Base-by-base conservation (phyloP, 2,797 vertebrate species). In the Neosilurus mollespiculum region DNA sequence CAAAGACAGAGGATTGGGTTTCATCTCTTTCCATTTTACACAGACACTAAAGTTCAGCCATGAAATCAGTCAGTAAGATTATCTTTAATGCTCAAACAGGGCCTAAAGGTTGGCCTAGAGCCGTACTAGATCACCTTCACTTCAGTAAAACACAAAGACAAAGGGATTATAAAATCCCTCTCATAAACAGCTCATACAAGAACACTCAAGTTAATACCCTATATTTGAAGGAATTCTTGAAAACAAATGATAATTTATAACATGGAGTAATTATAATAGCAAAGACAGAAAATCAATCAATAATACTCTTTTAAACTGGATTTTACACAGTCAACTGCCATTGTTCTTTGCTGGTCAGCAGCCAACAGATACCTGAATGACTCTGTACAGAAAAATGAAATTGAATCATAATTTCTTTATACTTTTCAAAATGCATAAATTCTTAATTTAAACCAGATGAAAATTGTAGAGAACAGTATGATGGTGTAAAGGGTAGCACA, bases 1-100 rank as follows among this genome's bases (percentile, higher is more conserved):
- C 91, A 93, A 90, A 92, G 91, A 90, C 89, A 89, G 61, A 90
- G 72, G 91, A 90, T 93, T 93, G 89, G 87, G 86, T 93, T 93
- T 92, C 87, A 89, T 84, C 54, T 80, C 65, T 81, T 62, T 65
- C 73, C 76, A 69, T 72, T 83, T 87, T 88, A 88, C 84, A 85
- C 81, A 84, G 84, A 86, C 85, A 75, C 72, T 82, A 84, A 87
- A 86, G 67, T 85, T 81, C 71, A 81, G 80, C 81, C 84, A 83
- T 79, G 76, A 87, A 87, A 87, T 83, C 82, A 70, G 83, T 58
- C 67, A 81, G 67, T 73, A 70, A 77, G 80, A 85, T 87, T 86
- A 86, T 24, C 78, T 80, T 81, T 82, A 78, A 86, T 75, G 78
- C 84, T 85, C 72, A 30, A 81, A 78, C 80, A 80, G 75, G 58